phyloP scores from a whole-genome alignment of 2,888 invertebrate genomes.

The Cephus sareptanus region DNA sequence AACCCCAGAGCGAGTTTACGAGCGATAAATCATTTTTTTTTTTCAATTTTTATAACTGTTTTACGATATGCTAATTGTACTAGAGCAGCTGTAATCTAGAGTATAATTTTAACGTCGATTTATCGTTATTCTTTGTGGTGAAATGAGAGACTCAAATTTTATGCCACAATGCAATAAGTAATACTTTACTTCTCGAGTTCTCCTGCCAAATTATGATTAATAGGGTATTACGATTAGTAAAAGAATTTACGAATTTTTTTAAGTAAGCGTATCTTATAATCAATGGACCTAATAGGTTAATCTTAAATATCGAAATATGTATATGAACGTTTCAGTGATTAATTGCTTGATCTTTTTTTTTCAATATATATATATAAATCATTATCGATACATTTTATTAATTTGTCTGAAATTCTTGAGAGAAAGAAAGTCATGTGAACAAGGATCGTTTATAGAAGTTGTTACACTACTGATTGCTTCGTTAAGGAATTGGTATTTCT shows the following conservation, averaged over 20 bases:
- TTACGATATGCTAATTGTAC: background rate
- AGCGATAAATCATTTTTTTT: background rate
- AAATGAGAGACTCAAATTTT: background rate
- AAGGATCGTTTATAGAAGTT: background rate
- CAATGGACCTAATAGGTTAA: background rate
- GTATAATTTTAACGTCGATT: background rate
- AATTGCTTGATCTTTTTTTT: background rate
- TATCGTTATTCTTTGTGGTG: background rate
- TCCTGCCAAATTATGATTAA: background rate
- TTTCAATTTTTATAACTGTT: background rate
- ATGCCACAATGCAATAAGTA: background rate
- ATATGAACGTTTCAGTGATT: background rate
- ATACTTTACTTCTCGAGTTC: background rate
- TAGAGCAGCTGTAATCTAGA: background rate
- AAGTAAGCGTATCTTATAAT: background rate
- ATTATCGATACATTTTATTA: background rate
- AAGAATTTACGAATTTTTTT: background rate
- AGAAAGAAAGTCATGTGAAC: background rate
- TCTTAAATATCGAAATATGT: background rate
- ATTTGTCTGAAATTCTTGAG: background rate
- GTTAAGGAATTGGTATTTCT: background rate
- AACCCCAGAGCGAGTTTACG: background rate
- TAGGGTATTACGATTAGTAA: background rate
- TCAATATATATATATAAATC: background rate
- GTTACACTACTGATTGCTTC: background rate